Evolutionary conservation across 2,113 vertebrate genomes (phyloP).

Genomic region (Collichthys lucidus): DNA sequence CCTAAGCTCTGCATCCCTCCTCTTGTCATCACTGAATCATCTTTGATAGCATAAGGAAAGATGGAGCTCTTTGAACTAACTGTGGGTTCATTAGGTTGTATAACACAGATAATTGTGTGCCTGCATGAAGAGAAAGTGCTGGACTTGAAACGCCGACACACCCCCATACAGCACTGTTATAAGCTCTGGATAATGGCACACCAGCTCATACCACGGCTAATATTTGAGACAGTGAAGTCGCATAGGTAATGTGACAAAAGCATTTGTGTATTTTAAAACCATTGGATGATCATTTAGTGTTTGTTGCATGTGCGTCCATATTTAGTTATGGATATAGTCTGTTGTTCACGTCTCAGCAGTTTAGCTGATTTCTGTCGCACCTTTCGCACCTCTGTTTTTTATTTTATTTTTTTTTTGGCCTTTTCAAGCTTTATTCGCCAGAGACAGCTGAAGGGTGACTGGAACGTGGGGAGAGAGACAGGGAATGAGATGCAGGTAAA

Average conservation of each 20-base stretch:
- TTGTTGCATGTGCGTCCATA: background rate
- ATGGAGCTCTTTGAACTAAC: constrained; percentile 36
- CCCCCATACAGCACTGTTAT: background rate
- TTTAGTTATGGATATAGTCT: too few species aligned
- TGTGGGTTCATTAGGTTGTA: constrained; percentile 49
- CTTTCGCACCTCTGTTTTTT: too few species aligned
- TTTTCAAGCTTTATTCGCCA: too few species aligned
- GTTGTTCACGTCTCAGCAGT: background rate
- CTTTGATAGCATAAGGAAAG: constrained; percentile 36
- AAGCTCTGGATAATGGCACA: constrained; percentile 4
- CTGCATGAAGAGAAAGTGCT: constrained; percentile 12
- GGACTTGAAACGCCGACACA: constrained; percentile 19
- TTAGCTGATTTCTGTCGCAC: background rate
- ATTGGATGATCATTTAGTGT: background rate
- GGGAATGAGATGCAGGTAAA: too few species aligned
- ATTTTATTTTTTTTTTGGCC: too few species aligned
- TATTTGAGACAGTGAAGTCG: background rate
- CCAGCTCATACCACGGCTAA: background rate
- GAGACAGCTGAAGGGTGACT: too few species aligned
- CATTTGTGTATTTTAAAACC: background rate
- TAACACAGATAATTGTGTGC: constrained; percentile 43
- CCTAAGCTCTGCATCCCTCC: constrained; percentile 20
- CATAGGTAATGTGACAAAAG: background rate
- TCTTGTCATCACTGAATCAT: constrained; percentile 39
- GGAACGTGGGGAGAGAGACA: too few species aligned